phyloP scores from a whole-genome alignment of 2,888 invertebrate species.

The Macrophya annulata region DNA sequence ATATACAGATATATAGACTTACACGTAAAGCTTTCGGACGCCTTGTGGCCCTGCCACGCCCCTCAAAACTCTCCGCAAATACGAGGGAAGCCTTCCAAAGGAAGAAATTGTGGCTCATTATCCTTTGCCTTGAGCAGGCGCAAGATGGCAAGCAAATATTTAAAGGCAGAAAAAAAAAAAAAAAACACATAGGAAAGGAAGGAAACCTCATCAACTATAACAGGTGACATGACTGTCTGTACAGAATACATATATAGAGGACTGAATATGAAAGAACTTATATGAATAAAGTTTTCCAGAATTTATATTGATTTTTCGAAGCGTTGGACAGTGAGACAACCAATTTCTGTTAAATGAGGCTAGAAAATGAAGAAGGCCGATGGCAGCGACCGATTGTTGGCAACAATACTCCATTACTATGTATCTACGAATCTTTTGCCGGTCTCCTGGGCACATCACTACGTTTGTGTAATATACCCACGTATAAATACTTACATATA shows the following conservation, averaged over 20 bases:
- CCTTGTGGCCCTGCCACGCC: slow-evolving; percentile 34
- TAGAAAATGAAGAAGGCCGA: slow-evolving; percentile 73
- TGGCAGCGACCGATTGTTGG: slow-evolving; percentile 76
- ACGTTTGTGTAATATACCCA: background rate
- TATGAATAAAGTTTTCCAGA: background rate
- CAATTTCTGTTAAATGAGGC: slow-evolving; percentile 74
- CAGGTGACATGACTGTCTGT: background rate
- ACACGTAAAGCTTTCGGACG: slow-evolving; percentile 17
- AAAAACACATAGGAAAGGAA: background rate
- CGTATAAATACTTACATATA: slow-evolving; percentile 19
- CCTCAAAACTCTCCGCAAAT: slow-evolving; percentile 45
- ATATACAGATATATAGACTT: background rate
- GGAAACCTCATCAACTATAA: background rate
- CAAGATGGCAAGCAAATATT: slow-evolving; percentile 29
- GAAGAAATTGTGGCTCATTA: slow-evolving; percentile 42
- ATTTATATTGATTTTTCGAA: background rate
- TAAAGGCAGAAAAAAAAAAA: slow-evolving; percentile 7
- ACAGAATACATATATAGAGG: background rate
- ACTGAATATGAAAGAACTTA: background rate
- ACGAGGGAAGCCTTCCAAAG: slow-evolving; percentile 22
- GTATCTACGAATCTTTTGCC: slow-evolving; percentile 76
- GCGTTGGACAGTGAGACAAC: slow-evolving; percentile 56
- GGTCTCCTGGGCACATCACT: slow-evolving; percentile 72
- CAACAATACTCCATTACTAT: slow-evolving; percentile 79
- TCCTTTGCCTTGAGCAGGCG: slow-evolving; percentile 31